Conservation (phyloP, 2,888 invertebrate species). For the Nephrotoma appendiculata region DNA sequence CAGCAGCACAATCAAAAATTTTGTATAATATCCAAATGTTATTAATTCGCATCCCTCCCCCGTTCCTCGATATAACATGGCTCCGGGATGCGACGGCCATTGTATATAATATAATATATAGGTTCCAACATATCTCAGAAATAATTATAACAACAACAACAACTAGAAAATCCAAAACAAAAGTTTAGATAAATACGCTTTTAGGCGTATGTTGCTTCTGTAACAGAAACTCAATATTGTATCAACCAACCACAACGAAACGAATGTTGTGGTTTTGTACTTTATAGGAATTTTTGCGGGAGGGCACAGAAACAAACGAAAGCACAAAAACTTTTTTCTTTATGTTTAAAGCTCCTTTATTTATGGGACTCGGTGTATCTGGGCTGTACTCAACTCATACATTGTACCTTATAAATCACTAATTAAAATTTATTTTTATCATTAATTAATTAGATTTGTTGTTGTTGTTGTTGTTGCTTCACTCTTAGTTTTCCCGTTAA, state of each 20-base stretch:
- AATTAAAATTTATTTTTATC: not conserved
- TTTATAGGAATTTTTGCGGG: not conserved
- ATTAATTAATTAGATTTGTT: not conserved
- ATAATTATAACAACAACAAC: not conserved
- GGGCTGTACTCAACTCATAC: not conserved
- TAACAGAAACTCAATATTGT: not conserved
- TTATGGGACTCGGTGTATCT: not conserved
- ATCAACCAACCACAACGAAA: not conserved
- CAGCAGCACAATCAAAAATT: not conserved
- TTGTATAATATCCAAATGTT: not conserved
- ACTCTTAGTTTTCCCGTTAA: not conserved
- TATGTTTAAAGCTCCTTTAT: not conserved
- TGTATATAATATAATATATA: not conserved
- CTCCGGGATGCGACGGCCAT: not conserved
- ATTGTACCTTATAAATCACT: not conserved
- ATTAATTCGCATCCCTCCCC: not conserved
- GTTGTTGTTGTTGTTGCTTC: not conserved
- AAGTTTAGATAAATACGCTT: not conserved
- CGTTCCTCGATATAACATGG: not conserved
- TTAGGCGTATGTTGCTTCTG: not conserved
- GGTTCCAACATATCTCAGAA: no score
- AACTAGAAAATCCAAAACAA: not conserved
- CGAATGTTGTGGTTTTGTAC: not conserved
- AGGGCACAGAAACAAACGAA: no score
- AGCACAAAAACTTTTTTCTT: no score